Percentiles rank a stretch among this genome's conserved stretches.
phyloP scores from a whole-genome alignment of 2,888 invertebrate species.

The Flexamia atlantica region DNA sequence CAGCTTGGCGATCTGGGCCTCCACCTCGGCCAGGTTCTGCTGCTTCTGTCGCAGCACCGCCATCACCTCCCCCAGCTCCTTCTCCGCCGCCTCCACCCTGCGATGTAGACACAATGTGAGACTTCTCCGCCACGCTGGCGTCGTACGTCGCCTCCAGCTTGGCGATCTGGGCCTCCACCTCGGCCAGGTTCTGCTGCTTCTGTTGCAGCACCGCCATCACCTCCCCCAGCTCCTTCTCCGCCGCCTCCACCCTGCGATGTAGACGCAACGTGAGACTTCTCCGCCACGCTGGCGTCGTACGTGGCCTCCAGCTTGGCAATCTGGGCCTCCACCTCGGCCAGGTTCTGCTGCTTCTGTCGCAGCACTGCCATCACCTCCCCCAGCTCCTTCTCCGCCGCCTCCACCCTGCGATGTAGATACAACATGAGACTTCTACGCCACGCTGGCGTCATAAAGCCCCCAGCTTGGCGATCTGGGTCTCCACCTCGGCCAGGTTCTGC shows the following conservation, averaged over 20 bases:
- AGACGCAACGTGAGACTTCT: neutral
- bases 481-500: conserved; percentile 88
- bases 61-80: conserved; percentile 87
- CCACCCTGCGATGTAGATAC: no score
- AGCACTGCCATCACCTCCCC: conserved; percentile 87
- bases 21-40: conserved; percentile 88
- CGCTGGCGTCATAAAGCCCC: no score
- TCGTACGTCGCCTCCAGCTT: conserved; percentile 81
- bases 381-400: conserved; percentile 88
- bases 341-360: conserved; percentile 87
- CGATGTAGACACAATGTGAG: neutral
- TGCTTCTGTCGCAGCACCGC: conserved; percentile 87
- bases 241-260: conserved; percentile 82
- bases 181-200: conserved; percentile 89
- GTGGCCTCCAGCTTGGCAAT: no score
- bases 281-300: neutral
- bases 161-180: conserved; percentile 85
- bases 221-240: conserved; percentile 85
- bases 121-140: conserved; percentile 75
- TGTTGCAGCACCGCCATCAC: conserved; percentile 87
- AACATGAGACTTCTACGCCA: no score
- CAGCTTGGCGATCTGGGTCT: conserved; percentile 77
- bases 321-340: conserved; percentile 90
- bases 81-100: conserved; percentile 87
- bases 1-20: conserved; percentile 80